phyloP scores from a whole-genome alignment of 2,797 vertebrate genomes.

The Esox masquinongy region DNA sequence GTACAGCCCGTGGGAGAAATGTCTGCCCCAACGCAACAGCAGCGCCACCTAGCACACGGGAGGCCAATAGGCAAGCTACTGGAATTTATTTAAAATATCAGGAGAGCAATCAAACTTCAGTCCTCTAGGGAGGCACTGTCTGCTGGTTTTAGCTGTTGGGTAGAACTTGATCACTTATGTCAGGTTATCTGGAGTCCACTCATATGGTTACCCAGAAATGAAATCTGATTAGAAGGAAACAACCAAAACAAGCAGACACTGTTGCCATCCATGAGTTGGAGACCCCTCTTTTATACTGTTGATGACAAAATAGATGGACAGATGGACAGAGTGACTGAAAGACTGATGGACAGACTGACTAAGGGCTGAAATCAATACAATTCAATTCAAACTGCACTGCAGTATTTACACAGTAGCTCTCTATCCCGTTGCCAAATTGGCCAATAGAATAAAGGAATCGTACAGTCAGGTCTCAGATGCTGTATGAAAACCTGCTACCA shows the following conservation, averaged over 20 bases:
- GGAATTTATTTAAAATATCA: slow-evolving; percentile 21
- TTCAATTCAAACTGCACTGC: no score
- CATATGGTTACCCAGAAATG: slow-evolving; percentile 32
- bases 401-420: no score
- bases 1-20: slow-evolving; percentile 76
- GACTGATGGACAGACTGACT: slow-evolving; percentile 11
- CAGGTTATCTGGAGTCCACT: slow-evolving; percentile 40
- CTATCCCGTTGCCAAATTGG: no score
- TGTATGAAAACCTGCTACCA: no score
- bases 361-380: no score
- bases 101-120: slow-evolving; percentile 26
- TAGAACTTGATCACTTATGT: slow-evolving; percentile 39
- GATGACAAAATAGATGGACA: slow-evolving; percentile 25
- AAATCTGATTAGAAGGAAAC: slow-evolving; percentile 24
- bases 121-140: slow-evolving; percentile 32
- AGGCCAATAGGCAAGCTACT: slow-evolving; percentile 1
- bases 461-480: no score
- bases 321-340: slow-evolving; percentile 19
- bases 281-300: slow-evolving; percentile 23
- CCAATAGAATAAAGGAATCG: no score
- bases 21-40: slow-evolving; percentile 70
- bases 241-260: slow-evolving; percentile 7
- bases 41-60: slow-evolving; percentile 66
- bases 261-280: slow-evolving; percentile 22
- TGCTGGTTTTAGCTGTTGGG: slow-evolving; percentile 28